A percentile compares a stretch with the other conserved stretches of the same genome.
These are phyloP conservation scores for Eidolon helvum DNA, from an alignment of 2,113 vertebrate genomes.

Conservation along the genomic window DNA sequence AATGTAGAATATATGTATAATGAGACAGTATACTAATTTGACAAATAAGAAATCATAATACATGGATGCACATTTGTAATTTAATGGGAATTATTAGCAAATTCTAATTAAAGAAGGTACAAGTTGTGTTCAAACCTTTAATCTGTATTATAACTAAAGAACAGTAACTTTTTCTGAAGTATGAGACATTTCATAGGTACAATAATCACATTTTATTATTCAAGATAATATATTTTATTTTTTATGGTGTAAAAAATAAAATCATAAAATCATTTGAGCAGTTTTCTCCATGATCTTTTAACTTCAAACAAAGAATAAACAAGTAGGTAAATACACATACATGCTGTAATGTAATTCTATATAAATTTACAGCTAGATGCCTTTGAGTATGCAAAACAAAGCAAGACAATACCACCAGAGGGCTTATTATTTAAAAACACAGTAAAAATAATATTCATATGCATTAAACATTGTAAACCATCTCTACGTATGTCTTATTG, in stretches of 20 bases:
- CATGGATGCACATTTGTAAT: not conserved
- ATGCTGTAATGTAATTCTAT: not conserved
- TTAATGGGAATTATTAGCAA: not conserved
- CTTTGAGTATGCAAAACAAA: constrained; percentile 28
- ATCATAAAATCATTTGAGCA: not conserved
- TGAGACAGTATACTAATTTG: not conserved
- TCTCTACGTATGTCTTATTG: not conserved
- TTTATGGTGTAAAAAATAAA: constrained; percentile 29
- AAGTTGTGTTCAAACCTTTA: not conserved
- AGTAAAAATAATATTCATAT: not conserved
- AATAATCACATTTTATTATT: constrained; percentile 26
- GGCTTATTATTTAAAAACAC: not conserved
- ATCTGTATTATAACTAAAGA: not conserved
- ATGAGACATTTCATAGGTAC: not conserved
- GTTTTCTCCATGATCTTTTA: not conserved
- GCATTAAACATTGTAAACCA: not conserved
- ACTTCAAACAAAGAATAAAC: constrained; percentile 3
- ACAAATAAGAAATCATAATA: not conserved
- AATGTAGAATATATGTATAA: not conserved
- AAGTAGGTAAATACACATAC: not conserved
- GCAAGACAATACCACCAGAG: not conserved
- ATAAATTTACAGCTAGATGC: constrained; percentile 47
- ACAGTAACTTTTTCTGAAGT: not conserved
- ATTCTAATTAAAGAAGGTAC: not conserved
- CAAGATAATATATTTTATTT: constrained; percentile 18